Evolutionary conservation across 2,113 vertebrate species (phyloP), one percentile per base, ranked within the genome.

Genomic region (Poecile atricapillus): DNA sequence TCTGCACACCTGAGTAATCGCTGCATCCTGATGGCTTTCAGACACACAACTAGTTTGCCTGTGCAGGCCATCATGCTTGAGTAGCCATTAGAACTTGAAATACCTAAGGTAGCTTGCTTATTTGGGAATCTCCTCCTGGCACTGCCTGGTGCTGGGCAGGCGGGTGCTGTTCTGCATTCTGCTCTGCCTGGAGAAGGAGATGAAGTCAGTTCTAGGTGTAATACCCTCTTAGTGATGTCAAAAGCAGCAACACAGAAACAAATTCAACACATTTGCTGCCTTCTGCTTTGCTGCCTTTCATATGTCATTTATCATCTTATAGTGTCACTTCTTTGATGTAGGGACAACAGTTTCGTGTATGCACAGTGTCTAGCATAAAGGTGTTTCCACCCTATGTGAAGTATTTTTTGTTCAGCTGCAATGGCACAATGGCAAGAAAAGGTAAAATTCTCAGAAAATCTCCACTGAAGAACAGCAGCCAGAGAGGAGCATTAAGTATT

Each of bases 211-310:
- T 71, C 28, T 65, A 82, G 62, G 39, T 76, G 70, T 28, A 79
- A 94, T 52, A 78, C 17, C 22, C 5, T 90, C 56, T 75, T 43
- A 41, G 31, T 70, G 55, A 74, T 67, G 55, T 93, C 59, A 77
- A 70, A 88, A 86, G 64, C 67, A 95, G 63, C 83, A 81, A 53
- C 47, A 56, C 31, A 85, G 44, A 89, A 83, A 86, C 33, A 63
- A 90, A 27, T 84, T 74, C 44, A 52, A 82, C 52, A 86, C 7
- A 1, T 86, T 83, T 64, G 21, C 50, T 89, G 43, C 39, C 82
- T 65, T 95, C 85, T 93, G 74, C 73, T 92, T 96, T 97, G 63
- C 64, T 79, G 80, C 58, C 62, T 86, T 84, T 90, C 55, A 16
- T 58, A 49, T 71, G 87, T 65, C 77, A 65, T 93, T 96, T 95